Conservation (phyloP, 2,797 vertebrate genomes). For the Oreochromis mossambicus region DNA sequence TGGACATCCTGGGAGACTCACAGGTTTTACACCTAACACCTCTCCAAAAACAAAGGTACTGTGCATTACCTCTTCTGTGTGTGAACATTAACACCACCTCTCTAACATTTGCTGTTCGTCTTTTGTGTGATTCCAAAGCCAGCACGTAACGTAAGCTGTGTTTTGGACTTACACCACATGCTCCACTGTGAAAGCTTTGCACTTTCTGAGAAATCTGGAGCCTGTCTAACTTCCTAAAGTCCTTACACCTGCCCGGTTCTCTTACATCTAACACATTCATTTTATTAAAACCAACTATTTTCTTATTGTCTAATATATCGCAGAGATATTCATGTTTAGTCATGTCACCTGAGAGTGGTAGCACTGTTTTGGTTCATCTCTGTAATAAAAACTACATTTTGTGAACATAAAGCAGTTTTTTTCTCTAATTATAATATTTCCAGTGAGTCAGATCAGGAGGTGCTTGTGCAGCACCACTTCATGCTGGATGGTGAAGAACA, state of each 20-base stretch:
- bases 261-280: background rate
- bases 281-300: background rate
- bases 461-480: constrained; percentile 62
- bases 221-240: background rate
- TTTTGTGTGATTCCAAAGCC: background rate
- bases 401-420: background rate
- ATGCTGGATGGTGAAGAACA: constrained; percentile 43
- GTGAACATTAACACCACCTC: background rate
- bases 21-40: constrained; percentile 56
- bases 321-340: background rate
- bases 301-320: background rate
- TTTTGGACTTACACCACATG: background rate
- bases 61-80: accelerated
- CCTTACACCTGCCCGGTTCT: background rate
- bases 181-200: background rate
- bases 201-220: background rate
- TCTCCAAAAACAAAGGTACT: constrained; percentile 53
- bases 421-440: background rate
- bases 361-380: background rate
- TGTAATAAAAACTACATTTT: background rate
- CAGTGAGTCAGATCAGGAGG: constrained; percentile 64
- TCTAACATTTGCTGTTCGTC: background rate
- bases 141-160: accelerated
- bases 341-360: accelerated
- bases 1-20: constrained; percentile 72